Conservation (phyloP, 2,797 vertebrate genomes). For the Botia almorhae region DNA sequence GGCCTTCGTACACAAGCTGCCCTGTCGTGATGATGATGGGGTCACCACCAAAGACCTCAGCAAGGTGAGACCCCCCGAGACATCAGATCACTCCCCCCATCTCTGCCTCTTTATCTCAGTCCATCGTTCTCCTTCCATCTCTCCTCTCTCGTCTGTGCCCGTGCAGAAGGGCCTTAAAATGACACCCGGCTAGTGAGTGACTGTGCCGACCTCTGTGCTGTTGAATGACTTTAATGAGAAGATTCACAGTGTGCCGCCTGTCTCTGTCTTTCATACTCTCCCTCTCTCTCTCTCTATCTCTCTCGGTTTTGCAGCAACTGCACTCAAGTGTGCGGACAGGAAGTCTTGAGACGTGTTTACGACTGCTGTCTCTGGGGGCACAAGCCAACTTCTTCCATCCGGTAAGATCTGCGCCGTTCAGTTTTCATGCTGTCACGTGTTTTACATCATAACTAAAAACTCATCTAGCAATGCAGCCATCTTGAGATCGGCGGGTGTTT, state of each 20-base stretch:
- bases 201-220: constrained; percentile 12
- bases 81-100: constrained; percentile 34
- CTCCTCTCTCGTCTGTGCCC: constrained; percentile 4
- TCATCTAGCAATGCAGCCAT: not conserved
- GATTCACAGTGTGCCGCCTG: constrained; percentile 2
- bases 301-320: constrained; percentile 82
- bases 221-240: constrained; percentile 45
- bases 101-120: constrained; percentile 10
- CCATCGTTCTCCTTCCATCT: constrained; percentile 9
- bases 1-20: constrained; percentile 97
- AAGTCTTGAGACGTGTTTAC: constrained; percentile 96
- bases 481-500: too few species aligned
- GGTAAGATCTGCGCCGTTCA: constrained; percentile 73
- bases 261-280: constrained; percentile 10
- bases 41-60: constrained; percentile 98
- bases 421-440: not conserved
- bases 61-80: constrained; percentile 82
- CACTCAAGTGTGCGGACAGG: constrained; percentile 96
- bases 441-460: not conserved
- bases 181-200: constrained; percentile 54
- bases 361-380: constrained; percentile 93
- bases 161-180: constrained; percentile 55
- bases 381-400: constrained; percentile 99
- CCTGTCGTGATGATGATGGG: constrained; percentile 95
- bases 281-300: not conserved